Base-by-base conservation (phyloP, 2,797 vertebrate species). In the Phaenicophaeus curvirostris region DNA sequence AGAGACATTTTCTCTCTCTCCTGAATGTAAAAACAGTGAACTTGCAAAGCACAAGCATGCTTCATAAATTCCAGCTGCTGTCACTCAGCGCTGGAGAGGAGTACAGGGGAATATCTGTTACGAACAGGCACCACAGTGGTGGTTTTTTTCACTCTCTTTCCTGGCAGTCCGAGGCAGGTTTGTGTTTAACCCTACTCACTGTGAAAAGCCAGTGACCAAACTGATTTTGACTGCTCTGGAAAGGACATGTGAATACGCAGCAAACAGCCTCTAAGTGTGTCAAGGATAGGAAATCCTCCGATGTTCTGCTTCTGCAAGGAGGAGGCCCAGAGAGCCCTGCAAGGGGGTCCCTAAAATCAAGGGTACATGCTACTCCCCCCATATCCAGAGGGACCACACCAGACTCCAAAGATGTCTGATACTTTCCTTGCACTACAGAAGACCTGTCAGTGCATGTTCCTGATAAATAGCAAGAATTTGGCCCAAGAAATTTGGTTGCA, bases 61-160 rank as follows among this genome's bases (percentile, higher is more conserved):
- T 95, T 96, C 96, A 96, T 96, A 91, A 96, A 96, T 96, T 94
- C 90, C 93, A 95, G 63, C 90, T 93, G 91, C 94, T 96, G 96
- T 95, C 95, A 96, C 80, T 95, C 95, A 96, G 90, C 0, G 0
- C 62, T 62, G 54, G 74, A 88, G 51, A 87, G 80, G 80, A 95
- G 79, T 95, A 95, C n/a, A 48, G 80, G 91, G 85, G 55, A 95
- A 94, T 96, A 96, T 95, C 88, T 95, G 74, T 93, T 95, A 88
- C 35, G 5, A 91, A 72, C 93, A 93, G 80, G 87, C 93, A 95
- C 55, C 35, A 41, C 53, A 63, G 41, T 0, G 0, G 72, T 73
- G 80, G 15, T 17, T 5, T 0, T 2, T 51, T 62, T 50, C 74
- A 65, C 27, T 30, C 6, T 8, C 1, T 59, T 78, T 93, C n/a